Evolutionary conservation across 92 coral and sea anemone genomes (phyloP).

Genomic region (Porites rus): DNA sequence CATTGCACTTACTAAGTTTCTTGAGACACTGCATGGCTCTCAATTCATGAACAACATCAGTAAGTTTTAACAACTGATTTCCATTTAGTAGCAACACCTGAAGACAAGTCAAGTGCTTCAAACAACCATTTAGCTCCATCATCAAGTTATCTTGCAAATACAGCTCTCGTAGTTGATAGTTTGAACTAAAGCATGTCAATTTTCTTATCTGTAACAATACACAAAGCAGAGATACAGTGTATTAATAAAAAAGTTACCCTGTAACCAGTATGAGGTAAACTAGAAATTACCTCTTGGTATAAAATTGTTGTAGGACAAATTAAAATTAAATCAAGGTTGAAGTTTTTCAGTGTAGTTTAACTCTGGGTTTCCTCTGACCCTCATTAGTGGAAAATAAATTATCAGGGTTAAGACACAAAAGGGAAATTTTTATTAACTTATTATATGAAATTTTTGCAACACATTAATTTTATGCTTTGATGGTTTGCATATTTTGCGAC

Average conservation of each 20-base stretch:
- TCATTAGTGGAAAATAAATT: no score
- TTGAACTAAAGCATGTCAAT: conserved; percentile 78
- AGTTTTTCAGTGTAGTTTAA: no score
- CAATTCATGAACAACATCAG: conserved; percentile 92
- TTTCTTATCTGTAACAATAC: conserved; percentile 70
- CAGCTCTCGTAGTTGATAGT: conserved; percentile 85
- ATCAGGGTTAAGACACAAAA: no score
- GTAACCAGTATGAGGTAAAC: no score
- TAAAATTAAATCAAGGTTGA: no score
- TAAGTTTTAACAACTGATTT: conserved; percentile 91
- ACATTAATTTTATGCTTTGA: no score
- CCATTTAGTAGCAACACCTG: conserved; percentile 94
- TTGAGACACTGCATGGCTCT: conserved; percentile 91
- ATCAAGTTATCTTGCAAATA: conserved; percentile 91
- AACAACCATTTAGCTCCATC: conserved; percentile 83
- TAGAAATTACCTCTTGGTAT: no score
- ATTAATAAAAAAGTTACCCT: neutral
- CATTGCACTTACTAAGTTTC: conserved; percentile 79
- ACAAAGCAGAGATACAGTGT: neutral
- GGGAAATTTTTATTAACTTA: no score
- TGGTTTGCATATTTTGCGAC: no score
- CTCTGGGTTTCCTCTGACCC: no score
- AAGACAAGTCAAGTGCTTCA: conserved; percentile 84
- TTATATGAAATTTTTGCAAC: no score
- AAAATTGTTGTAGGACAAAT: no score